Percentiles rank a stretch among this genome's conserved stretches.
Conservation (phyloP, 2,113 vertebrate genomes). For the Terrapene triunguis region DNA sequence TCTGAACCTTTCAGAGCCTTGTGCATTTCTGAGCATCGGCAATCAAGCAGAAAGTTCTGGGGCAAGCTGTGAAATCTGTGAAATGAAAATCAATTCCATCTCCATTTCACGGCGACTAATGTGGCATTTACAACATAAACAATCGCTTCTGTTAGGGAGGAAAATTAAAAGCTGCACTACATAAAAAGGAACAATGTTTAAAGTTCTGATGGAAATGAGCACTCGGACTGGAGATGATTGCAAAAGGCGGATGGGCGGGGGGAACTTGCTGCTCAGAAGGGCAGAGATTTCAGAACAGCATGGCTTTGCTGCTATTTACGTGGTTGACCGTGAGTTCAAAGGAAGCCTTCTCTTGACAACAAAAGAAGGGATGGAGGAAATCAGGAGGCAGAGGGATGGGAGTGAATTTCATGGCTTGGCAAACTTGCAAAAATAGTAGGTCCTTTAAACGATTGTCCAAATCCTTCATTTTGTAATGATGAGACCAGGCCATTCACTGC, state of each 20-base stretch:
- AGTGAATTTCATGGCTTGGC: neutral
- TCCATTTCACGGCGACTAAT: slow-evolving; percentile 82
- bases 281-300: neutral
- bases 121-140: slow-evolving; percentile 85
- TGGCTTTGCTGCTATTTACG: slow-evolving; percentile 8
- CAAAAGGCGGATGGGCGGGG: slow-evolving; percentile 1
- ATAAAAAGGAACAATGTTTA: slow-evolving; percentile 84
- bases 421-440: neutral
- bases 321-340: neutral
- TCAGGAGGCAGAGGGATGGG: neutral
- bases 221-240: slow-evolving; percentile 69
- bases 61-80: slow-evolving; percentile 85
- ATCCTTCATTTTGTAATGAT: neutral
- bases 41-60: slow-evolving; percentile 82
- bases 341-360: rapidly evolving
- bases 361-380: neutral
- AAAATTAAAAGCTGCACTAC: slow-evolving; percentile 83
- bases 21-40: slow-evolving; percentile 59
- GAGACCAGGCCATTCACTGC: neutral
- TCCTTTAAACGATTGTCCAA: neutral
- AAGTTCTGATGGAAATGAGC: slow-evolving; percentile 82
- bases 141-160: slow-evolving; percentile 79
- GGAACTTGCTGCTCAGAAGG: neutral
- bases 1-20: slow-evolving; percentile 21
- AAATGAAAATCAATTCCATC: slow-evolving; percentile 85